These are phyloP conservation scores for Caenorhabditis plicata DNA, from an alignment of 2,888 invertebrate species.

Conservation along the genomic window DNA sequence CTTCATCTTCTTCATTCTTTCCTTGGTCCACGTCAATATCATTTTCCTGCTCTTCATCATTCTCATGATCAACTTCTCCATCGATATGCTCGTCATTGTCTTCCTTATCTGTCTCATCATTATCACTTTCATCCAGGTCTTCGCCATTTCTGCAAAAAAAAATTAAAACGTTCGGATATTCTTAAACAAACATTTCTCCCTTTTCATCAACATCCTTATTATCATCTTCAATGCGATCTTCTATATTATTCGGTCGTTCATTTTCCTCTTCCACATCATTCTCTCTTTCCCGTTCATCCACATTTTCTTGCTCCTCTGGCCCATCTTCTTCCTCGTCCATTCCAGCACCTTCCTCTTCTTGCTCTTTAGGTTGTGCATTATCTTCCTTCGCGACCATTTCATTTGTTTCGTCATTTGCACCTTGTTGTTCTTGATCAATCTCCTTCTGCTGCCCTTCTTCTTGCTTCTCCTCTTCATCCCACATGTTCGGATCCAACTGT, in stretches of 20 bases:
- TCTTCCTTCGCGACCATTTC: slow-evolving; percentile 68
- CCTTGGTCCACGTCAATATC: slow-evolving; percentile 19
- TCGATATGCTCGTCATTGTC: slow-evolving; percentile 34
- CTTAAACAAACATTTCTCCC: slow-evolving; percentile 10
- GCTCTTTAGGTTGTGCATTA: slow-evolving; percentile 65
- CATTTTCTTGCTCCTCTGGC: slow-evolving; percentile 71
- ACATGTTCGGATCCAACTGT: slow-evolving; percentile 92
- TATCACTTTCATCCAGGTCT: slow-evolving; percentile 65
- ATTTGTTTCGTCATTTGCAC: slow-evolving; percentile 48
- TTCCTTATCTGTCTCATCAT: slow-evolving; percentile 40
- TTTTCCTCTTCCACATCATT: slow-evolving; percentile 64
- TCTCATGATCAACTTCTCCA: slow-evolving; percentile 26
- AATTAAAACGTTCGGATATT: too few relatives aligned
- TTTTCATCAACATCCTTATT: slow-evolving; percentile 58
- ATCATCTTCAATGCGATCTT: slow-evolving; percentile 6
- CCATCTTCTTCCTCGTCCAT: slow-evolving; percentile 15
- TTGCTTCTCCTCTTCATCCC: slow-evolving; percentile 78
- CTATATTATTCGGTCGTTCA: background rate
- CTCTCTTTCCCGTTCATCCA: slow-evolving; percentile 47
- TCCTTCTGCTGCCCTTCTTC: slow-evolving; percentile 70
- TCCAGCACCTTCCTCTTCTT: slow-evolving; percentile 67
- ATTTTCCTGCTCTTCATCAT: slow-evolving; percentile 10
- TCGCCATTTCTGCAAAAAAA: slow-evolving; percentile 71
- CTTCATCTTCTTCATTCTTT: slow-evolving; percentile 15
- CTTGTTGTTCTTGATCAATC: slow-evolving; percentile 70